A percentile compares a stretch with the other conserved stretches of the same genome.
phyloP scores from a whole-genome alignment of 2,888 invertebrate genomes.

The Zygothrica quintamaculata region DNA sequence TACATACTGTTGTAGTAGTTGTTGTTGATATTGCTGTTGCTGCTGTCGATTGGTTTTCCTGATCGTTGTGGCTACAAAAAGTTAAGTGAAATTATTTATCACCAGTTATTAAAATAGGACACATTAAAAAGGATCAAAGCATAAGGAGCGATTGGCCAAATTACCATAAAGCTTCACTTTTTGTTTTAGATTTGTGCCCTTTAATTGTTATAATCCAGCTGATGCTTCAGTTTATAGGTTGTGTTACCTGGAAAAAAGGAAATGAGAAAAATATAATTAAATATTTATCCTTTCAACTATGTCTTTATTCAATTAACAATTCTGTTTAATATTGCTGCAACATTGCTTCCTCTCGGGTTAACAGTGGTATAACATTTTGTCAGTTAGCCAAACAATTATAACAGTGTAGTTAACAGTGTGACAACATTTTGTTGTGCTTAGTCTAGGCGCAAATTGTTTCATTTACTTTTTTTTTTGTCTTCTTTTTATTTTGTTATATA shows the following conservation, averaged over 20 bases:
- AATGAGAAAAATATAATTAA: background rate
- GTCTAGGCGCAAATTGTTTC: background rate
- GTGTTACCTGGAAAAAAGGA: constrained; percentile 44
- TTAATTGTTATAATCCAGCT: constrained; percentile 4
- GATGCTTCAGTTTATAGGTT: constrained; percentile 8
- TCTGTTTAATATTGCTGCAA: constrained; percentile 1
- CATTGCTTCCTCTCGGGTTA: constrained; percentile 5
- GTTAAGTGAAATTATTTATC: constrained; percentile 69
- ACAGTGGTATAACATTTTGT: constrained; percentile 22
- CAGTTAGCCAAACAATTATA: constrained; percentile 1
- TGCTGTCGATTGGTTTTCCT: constrained; percentile 77
- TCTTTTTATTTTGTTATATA: no score
- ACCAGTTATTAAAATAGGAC: constrained; percentile 46
- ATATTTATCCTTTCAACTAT: no score
- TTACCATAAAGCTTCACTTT: constrained; percentile 37
- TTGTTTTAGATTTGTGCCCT: background rate
- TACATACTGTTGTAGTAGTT: constrained; percentile 64
- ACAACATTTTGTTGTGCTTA: constrained; percentile 20
- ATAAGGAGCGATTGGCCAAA: constrained; percentile 37
- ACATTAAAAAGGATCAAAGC: constrained; percentile 17
- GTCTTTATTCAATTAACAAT: no score
- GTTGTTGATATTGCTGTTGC: constrained; percentile 62
- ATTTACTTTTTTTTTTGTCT: constrained; percentile 3
- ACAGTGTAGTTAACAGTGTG: constrained; percentile 28
- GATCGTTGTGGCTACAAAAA: constrained; percentile 71